Evolutionary conservation across 2,888 invertebrate genomes (phyloP).

Genomic region (Aporophyla nigra): DNA sequence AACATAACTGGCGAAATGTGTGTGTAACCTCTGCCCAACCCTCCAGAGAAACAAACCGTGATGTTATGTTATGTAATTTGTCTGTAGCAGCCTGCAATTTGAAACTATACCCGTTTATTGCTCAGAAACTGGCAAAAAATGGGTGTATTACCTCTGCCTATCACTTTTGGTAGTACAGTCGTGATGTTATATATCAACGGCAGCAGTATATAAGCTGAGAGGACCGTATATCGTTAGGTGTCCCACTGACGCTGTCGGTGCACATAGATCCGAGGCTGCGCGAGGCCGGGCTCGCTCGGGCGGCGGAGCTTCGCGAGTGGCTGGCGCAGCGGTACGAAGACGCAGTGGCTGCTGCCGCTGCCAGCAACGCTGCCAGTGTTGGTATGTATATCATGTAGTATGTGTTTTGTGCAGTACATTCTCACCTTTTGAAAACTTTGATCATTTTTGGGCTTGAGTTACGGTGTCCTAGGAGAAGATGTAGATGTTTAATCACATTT

Average conservation of each 20-base stretch:
- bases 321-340: conserved; percentile 95
- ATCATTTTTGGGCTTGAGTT: not conserved
- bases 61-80: too few relatives aligned
- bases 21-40: too few relatives aligned
- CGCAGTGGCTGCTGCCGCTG: conserved; percentile 95
- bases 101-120: too few relatives aligned
- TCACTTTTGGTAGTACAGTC: not conserved
- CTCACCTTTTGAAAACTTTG: conserved; percentile 8
- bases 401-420: not conserved
- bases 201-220: conserved; percentile 37
- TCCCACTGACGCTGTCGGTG: conserved; percentile 85
- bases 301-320: conserved; percentile 94
- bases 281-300: conserved; percentile 93
- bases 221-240: conserved; percentile 72
- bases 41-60: too few relatives aligned
- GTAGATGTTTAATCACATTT: not conserved
- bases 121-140: too few relatives aligned
- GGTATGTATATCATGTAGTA: conserved; percentile 71
- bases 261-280: conserved; percentile 95
- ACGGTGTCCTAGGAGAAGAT: not conserved
- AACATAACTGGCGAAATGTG: not conserved
- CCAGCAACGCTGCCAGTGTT: conserved; percentile 74
- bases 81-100: too few relatives aligned
- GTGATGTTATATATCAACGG: not conserved
- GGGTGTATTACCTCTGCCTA: too few relatives aligned